Percentiles rank a stretch among this genome's conserved stretches.
phyloP scores from a whole-genome alignment of 1,140 invertebrate genomes.

The Drosophila punjabiensis region DNA sequence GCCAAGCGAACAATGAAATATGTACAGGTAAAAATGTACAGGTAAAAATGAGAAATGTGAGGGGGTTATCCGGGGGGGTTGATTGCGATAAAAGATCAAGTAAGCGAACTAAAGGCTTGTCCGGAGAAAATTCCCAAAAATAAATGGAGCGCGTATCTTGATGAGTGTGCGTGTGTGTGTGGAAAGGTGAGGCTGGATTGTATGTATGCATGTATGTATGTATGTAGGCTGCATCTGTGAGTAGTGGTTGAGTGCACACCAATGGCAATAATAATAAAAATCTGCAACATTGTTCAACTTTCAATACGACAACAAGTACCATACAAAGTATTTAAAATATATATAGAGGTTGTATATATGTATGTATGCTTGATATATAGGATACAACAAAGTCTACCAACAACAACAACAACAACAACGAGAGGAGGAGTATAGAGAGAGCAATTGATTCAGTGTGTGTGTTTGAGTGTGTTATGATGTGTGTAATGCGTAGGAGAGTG shows the following conservation, averaged over 20 bases:
- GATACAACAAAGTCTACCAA: conserved; percentile 64
- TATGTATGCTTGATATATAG: conserved; percentile 46
- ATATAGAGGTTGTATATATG: conserved; percentile 39
- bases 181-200: conserved; percentile 21
- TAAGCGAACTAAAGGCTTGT: conserved; percentile 39
- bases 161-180: conserved; percentile 25
- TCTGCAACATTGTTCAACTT: conserved; percentile 68
- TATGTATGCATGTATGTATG: conserved; percentile 22
- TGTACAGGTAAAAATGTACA: conserved; percentile 39
- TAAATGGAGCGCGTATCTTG: conserved; percentile 54
- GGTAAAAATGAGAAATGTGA: conserved; percentile 42
- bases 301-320: conserved; percentile 70
- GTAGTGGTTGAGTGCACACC: conserved; percentile 72
- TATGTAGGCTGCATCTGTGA: conserved; percentile 27
- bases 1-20: conserved; percentile 50
- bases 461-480: conserved; percentile 3
- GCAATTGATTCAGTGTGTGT: conserved; percentile 40
- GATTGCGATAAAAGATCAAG: conserved; percentile 41
- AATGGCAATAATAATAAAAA: conserved; percentile 76
- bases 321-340: conserved; percentile 64
- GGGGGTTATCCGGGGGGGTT: conserved; percentile 1
- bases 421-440: conserved; percentile 51
- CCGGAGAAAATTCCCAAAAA: conserved; percentile 43
- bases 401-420: conserved; percentile 56
- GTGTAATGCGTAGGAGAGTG: conserved; percentile 14